A percentile compares a stretch with the other conserved stretches of the same genome.
These are phyloP conservation scores for Tyrannus savana DNA, from an alignment of 2,113 vertebrate species.

Conservation along the genomic window DNA sequence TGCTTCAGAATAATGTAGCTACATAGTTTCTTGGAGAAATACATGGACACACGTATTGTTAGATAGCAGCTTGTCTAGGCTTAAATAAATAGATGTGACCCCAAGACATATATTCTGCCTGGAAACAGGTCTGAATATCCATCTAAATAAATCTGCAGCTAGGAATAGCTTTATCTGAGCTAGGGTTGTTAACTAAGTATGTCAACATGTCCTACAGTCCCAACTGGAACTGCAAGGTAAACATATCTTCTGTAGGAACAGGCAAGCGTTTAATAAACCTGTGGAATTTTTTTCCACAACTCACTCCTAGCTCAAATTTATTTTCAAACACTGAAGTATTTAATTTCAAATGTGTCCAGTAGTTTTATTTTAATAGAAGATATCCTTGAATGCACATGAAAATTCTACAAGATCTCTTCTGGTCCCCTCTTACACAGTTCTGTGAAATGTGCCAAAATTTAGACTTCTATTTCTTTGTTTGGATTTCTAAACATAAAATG, in stretches of 20 bases:
- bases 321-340: neutral
- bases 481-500: neutral
- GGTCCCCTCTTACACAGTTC: neutral
- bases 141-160: neutral
- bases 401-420: neutral
- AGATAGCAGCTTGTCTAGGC: neutral
- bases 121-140: neutral
- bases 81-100: neutral
- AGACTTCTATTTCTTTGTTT: neutral
- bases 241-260: neutral
- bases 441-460: neutral
- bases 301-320: neutral
- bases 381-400: neutral
- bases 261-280: neutral
- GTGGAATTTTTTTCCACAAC: neutral
- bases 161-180: neutral
- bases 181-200: neutral
- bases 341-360: neutral
- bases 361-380: neutral
- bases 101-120: neutral
- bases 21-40: neutral
- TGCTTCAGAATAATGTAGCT: neutral
- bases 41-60: rapidly evolving
- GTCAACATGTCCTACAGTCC: neutral
- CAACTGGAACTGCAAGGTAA: neutral